Conservation (phyloP, 2,113 vertebrate species). For the Nyctibius bracteatus region DNA sequence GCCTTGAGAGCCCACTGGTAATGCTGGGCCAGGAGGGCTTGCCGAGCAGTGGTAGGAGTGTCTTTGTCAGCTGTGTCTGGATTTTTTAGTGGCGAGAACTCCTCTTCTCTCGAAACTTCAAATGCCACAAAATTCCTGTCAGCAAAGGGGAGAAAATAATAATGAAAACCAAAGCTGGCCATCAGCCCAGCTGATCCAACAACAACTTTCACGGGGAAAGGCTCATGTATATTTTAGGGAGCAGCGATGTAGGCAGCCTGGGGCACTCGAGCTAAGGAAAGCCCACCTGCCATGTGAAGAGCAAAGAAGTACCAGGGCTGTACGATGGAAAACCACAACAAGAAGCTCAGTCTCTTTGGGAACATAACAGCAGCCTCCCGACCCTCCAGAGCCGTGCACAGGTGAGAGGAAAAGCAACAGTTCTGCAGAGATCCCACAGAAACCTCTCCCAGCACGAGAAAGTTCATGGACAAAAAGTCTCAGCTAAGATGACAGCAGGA, state of each 20-base stretch:
- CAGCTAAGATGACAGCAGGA: neutral
- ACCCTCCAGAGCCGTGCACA: neutral
- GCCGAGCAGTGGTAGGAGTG: slow-evolving; percentile 78
- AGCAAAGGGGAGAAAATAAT: neutral
- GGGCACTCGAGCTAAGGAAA: neutral
- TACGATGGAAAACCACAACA: neutral
- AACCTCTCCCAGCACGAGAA: neutral
- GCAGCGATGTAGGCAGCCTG: neutral
- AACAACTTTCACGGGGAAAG: neutral
- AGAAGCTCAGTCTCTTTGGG: neutral
- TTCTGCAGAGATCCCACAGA: neutral
- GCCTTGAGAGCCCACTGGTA: slow-evolving; percentile 84
- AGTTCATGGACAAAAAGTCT: neutral
- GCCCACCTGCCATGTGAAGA: neutral
- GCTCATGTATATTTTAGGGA: neutral
- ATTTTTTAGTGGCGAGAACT: slow-evolving; percentile 93
- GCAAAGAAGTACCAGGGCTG: neutral
- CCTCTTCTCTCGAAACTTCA: slow-evolving; percentile 87
- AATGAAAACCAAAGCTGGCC: neutral
- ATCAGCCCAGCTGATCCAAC: neutral
- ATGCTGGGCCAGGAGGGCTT: slow-evolving; percentile 84
- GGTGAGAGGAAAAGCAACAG: neutral
- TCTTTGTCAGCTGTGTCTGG: slow-evolving; percentile 77
- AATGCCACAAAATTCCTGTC: slow-evolving; percentile 89
- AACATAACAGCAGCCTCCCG: neutral